Conservation (phyloP, 2,797 vertebrate genomes). For the Gobionotothen gibberifrons region DNA sequence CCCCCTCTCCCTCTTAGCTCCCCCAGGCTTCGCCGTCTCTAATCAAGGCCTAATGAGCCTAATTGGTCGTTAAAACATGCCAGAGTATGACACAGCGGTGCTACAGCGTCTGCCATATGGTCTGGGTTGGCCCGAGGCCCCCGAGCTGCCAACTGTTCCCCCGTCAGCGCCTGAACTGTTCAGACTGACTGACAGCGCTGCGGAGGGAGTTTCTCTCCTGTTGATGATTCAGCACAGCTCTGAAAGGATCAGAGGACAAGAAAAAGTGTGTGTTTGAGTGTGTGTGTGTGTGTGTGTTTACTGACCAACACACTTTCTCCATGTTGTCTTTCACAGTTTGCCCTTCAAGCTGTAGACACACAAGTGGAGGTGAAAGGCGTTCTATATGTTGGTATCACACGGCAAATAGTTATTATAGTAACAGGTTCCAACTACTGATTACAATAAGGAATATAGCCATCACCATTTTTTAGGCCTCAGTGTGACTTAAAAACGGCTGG, state of each 20-base stretch:
- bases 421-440: not conserved
- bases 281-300: no score
- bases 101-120: conserved; percentile 83
- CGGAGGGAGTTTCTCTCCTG: conserved; percentile 67
- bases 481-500: not conserved
- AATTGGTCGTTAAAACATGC: conserved; percentile 89
- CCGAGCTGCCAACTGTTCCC: conserved; percentile 80
- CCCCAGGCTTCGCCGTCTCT: conserved; percentile 80
- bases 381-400: not conserved
- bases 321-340: conserved; percentile 23
- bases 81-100: conserved; percentile 79
- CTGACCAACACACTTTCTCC: conserved; percentile 20
- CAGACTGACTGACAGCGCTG: conserved; percentile 69
- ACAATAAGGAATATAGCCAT: no score
- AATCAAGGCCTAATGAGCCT: conserved; percentile 89
- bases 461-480: not conserved
- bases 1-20: conserved; percentile 41
- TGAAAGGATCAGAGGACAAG: not conserved
- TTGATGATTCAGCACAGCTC: conserved; percentile 77
- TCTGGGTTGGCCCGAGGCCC: conserved; percentile 75
- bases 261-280: no score
- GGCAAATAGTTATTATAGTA: not conserved
- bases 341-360: not conserved
- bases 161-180: conserved; percentile 59
- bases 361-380: not conserved